phyloP scores from a whole-genome alignment of 2,888 invertebrate genomes.

The Pterostichus niger region DNA sequence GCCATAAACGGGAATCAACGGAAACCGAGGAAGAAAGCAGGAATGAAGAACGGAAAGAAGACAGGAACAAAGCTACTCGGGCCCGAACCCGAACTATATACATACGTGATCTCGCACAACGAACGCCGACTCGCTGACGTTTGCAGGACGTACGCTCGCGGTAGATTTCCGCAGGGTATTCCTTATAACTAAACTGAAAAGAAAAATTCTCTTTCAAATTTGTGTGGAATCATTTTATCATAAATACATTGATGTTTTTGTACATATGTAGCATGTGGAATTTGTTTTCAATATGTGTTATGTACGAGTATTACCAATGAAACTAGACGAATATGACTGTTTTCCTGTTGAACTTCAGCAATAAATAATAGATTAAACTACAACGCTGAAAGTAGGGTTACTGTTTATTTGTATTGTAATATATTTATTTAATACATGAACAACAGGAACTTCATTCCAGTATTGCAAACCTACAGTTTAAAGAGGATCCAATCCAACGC shows the following conservation, averaged over 20 bases:
- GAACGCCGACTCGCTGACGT: constrained; percentile 8
- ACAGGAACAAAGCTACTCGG: background rate
- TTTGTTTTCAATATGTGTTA: no score
- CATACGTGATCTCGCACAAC: constrained; percentile 42
- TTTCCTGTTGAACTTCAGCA: no score
- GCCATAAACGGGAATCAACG: constrained; percentile 33
- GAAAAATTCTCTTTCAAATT: constrained; percentile 64
- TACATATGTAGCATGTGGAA: constrained; percentile 37
- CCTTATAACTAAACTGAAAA: constrained; percentile 62
- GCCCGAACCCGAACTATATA: background rate
- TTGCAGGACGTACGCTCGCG: constrained; percentile 14
- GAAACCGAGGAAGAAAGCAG: background rate
- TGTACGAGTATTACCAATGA: constrained; percentile 8
- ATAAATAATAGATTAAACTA: no score
- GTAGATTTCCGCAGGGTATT: constrained; percentile 65
- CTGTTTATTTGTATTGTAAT: no score
- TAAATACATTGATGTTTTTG: constrained; percentile 59
- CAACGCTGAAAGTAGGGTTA: no score
- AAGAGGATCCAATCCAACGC: no score
- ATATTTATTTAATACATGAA: no score
- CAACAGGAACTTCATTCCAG: no score
- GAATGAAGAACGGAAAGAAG: constrained; percentile 25
- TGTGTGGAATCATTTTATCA: constrained; percentile 60
- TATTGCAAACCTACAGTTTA: no score
- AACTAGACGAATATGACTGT: no score